Evolutionary conservation across 2,113 vertebrate genomes (phyloP).

Genomic region (Sylvietta virens): DNA sequence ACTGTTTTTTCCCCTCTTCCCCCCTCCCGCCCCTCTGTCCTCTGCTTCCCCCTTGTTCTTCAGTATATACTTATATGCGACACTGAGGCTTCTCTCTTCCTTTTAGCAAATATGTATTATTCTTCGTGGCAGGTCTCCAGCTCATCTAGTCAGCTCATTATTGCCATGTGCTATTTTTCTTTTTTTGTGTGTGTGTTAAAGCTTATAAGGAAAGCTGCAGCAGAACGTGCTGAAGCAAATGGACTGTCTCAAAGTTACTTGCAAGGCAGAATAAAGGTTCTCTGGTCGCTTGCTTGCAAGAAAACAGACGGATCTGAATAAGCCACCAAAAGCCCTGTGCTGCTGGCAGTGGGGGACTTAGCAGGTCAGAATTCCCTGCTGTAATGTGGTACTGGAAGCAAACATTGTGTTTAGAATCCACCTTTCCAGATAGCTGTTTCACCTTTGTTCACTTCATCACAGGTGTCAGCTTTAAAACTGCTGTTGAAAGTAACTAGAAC

Average conservation of each 20-base stretch:
- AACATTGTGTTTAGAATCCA: background rate
- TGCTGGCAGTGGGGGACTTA: background rate
- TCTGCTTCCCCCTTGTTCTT: background rate
- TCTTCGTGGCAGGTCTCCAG: background rate
- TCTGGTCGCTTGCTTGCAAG: background rate
- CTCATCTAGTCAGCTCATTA: background rate
- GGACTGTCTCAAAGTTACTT: background rate
- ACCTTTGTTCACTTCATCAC: background rate
- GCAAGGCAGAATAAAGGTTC: background rate
- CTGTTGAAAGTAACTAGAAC: background rate
- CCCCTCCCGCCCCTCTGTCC: rapidly evolving
- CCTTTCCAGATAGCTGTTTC: background rate
- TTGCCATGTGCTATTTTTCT: background rate
- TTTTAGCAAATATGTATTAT: background rate
- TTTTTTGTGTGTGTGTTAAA: background rate
- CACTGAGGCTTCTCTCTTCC: background rate
- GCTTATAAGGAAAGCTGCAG: background rate
- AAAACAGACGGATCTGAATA: background rate
- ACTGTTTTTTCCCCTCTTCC: rapidly evolving
- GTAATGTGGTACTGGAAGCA: background rate
- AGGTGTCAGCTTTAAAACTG: background rate
- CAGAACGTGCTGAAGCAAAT: background rate
- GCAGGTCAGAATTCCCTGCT: background rate
- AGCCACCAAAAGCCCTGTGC: background rate
- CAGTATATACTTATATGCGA: background rate